Evolutionary conservation across 1,140 invertebrate species (phyloP).

Genomic region (Lepeophtheirus salmonis): DNA sequence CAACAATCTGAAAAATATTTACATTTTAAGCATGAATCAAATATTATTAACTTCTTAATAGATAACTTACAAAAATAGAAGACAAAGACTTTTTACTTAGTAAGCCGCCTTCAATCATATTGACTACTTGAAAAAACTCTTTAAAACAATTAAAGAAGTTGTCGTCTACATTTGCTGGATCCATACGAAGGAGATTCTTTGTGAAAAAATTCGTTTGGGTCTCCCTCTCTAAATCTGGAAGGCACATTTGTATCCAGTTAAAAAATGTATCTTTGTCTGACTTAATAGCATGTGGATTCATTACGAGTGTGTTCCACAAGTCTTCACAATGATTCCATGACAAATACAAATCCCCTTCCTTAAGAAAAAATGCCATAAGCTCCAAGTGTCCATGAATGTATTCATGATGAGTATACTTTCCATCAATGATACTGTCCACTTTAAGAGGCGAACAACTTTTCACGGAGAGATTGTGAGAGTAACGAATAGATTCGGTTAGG

Average conservation of each 20-base stretch:
- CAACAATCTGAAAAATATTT: conserved; percentile 29
- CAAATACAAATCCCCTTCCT: conserved; percentile 34
- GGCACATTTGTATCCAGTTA: conserved; percentile 33
- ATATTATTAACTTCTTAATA: background rate
- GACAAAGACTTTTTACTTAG: conserved; percentile 19
- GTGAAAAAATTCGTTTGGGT: conserved; percentile 33
- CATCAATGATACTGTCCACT: conserved; percentile 30
- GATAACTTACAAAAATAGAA: conserved; percentile 13
- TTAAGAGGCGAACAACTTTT: conserved; percentile 24
- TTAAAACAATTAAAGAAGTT: conserved; percentile 35
- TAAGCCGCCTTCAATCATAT: conserved; percentile 31
- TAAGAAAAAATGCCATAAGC: conserved; percentile 33
- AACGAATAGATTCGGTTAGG: conserved; percentile 31
- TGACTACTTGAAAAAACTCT: conserved; percentile 34
- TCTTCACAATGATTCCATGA: conserved; percentile 32
- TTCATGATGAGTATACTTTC: conserved; percentile 32
- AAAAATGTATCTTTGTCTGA: conserved; percentile 33
- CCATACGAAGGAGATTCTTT: conserved; percentile 31
- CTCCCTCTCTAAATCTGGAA: conserved; percentile 33
- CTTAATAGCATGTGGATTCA: conserved; percentile 29
- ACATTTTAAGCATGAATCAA: background rate
- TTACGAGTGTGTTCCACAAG: conserved; percentile 33
- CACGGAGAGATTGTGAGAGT: conserved; percentile 31
- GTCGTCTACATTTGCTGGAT: conserved; percentile 29
- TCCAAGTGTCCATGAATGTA: conserved; percentile 32